Base-by-base conservation (phyloP, 53 echinoderm and acorn worm species). In the Echinometra lucunter region DNA sequence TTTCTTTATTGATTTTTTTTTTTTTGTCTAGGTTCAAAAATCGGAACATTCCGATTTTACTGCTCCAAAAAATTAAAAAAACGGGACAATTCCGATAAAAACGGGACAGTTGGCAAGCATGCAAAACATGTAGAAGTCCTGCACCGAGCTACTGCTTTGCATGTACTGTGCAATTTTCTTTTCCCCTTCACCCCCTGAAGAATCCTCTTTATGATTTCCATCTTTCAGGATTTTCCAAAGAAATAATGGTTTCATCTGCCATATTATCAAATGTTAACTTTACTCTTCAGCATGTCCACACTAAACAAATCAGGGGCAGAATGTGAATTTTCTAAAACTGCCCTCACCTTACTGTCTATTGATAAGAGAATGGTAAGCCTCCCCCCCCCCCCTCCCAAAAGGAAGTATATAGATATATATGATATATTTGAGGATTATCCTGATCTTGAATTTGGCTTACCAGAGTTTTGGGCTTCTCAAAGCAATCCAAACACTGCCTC, bases 401-500 rank as follows among this genome's bases (percentile, higher is more conserved):
- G 1, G 35, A 72, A 72, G 16, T 9, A 6, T 10, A 32, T 35
- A 72, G 35, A 72, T 28, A 72, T 72, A n/a, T n/a, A n/a, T n/a
- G n/a, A n/a, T n/a, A n/a, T n/a, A n/a, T 2, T 23, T 18, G 42
- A 78, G 78, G 42, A 4, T 23, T 78, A 78, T n/a, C 44, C n/a
- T n/a, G n/a, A n/a, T n/a, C 23, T 44, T 44, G 2, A 82, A 25
- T 82, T 82, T 23, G 11, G 30, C 88, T 88, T 89, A 99, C 99
- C 85, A 98, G 95, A 45, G 96, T 91, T 0, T 91, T 97, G 12
- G 98, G 92, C 74, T 98, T 99, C 94, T 93, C 95, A 83, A 95
- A 95, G 75, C 99, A 99, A 58, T 97, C 96, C 35, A 96, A 92
- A 45, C 99, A 99, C 95, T 98, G 98, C 27, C 95, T 94, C 87